Conservation (phyloP, 2,797 vertebrate genomes). For the Spinibarbus caldwelli region DNA sequence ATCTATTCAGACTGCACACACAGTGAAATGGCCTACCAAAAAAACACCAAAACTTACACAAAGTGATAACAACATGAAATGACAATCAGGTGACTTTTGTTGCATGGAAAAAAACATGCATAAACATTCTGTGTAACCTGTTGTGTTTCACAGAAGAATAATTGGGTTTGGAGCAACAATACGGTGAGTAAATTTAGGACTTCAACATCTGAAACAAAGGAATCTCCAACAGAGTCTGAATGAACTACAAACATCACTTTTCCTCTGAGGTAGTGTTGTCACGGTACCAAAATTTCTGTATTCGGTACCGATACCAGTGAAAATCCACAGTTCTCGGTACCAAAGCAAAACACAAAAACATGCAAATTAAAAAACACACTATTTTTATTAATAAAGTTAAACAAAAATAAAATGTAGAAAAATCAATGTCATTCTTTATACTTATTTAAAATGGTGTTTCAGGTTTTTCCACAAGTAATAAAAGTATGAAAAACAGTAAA, state of each 20-base stretch:
- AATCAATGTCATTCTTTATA: no score
- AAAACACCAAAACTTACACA: neutral
- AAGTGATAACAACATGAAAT: neutral
- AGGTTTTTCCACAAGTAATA: no score
- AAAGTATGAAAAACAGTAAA: no score
- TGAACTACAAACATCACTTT: neutral
- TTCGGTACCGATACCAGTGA: no score
- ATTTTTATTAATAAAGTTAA: no score
- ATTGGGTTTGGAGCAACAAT: neutral
- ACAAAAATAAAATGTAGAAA: no score
- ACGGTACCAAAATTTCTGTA: no score
- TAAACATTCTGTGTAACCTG: no score
- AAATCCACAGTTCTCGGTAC: no score
- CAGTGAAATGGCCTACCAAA: neutral
- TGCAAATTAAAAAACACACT: no score
- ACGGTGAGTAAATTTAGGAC: neutral
- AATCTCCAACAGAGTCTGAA: neutral
- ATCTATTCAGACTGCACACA: neutral
- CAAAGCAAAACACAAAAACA: no score
- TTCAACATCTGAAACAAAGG: neutral
- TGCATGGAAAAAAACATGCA: neutral
- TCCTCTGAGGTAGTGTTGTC: neutral
- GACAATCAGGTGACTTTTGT: neutral
- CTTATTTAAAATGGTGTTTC: no score
- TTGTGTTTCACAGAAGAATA: neutral